Evolutionary conservation across 2,113 vertebrate species (phyloP).

Genomic region (Rhinogobius similis): DNA sequence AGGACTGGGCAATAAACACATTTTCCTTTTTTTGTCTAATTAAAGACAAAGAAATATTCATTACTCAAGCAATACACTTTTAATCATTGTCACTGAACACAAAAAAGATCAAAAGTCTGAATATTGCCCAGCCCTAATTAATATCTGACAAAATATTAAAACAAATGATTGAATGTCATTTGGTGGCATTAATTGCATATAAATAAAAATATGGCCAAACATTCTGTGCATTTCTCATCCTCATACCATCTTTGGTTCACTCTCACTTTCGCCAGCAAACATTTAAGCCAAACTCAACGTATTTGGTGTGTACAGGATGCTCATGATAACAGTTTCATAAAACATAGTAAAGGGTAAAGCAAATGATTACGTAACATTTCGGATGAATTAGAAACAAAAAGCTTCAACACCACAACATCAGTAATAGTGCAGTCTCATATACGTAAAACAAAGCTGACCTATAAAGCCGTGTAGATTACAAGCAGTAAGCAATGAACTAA

Average conservation of each 20-base stretch:
- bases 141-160: too few relatives aligned
- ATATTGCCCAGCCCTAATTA: too few relatives aligned
- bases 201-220: not conserved
- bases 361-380: not conserved
- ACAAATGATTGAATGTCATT: not conserved
- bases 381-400: not conserved
- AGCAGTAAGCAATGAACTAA: not conserved
- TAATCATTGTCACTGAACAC: too few relatives aligned
- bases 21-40: too few relatives aligned
- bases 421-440: not conserved
- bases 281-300: not conserved
- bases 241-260: not conserved
- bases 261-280: not conserved
- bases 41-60: too few relatives aligned
- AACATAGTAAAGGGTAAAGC: not conserved
- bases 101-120: too few relatives aligned
- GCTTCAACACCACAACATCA: not conserved
- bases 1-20: too few relatives aligned
- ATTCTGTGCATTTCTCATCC: not conserved
- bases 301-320: not conserved
- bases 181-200: not conserved
- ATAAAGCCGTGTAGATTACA: not conserved
- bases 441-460: not conserved
- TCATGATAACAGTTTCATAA: not conserved
- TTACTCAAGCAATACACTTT: too few relatives aligned